Percentiles rank a stretch among this genome's conserved stretches.
phyloP scores from a whole-genome alignment of 2,888 invertebrate genomes.

The Diaperis boleti region DNA sequence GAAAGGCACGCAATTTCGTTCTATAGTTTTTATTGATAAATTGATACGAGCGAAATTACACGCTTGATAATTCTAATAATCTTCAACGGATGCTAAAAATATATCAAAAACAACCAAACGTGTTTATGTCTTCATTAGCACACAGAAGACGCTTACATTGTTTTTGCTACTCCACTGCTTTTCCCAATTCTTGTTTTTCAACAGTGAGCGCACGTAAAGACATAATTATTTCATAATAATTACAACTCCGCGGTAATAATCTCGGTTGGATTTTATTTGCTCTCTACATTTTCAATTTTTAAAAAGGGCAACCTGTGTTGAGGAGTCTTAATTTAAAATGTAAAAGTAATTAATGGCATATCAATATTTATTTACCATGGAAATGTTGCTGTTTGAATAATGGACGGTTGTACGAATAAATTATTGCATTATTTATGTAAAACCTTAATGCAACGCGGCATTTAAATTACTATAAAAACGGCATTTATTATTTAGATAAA shows the following conservation, averaged over 20 bases:
- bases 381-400: constrained; percentile 22
- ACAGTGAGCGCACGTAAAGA: not conserved
- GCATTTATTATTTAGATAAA: constrained; percentile 34
- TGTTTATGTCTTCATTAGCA: too few relatives aligned
- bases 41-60: too few relatives aligned
- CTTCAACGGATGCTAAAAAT: too few relatives aligned
- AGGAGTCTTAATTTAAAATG: constrained; percentile 20
- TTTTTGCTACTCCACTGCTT: too few relatives aligned
- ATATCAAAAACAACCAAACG: too few relatives aligned
- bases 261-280: not conserved
- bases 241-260: not conserved
- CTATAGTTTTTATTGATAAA: not conserved
- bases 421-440: constrained; percentile 37
- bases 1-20: not conserved
- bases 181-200: not conserved
- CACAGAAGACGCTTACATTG: too few relatives aligned
- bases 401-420: constrained; percentile 32
- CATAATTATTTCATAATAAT: not conserved
- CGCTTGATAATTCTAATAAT: too few relatives aligned
- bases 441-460: constrained; percentile 31
- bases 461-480: constrained; percentile 38
- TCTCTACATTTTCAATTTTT: not conserved
- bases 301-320: not conserved
- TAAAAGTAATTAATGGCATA: constrained; percentile 25
- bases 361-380: constrained; percentile 29